Evolutionary conservation across 2,113 vertebrate genomes (phyloP).

Genomic region (Pachyramphus minor): DNA sequence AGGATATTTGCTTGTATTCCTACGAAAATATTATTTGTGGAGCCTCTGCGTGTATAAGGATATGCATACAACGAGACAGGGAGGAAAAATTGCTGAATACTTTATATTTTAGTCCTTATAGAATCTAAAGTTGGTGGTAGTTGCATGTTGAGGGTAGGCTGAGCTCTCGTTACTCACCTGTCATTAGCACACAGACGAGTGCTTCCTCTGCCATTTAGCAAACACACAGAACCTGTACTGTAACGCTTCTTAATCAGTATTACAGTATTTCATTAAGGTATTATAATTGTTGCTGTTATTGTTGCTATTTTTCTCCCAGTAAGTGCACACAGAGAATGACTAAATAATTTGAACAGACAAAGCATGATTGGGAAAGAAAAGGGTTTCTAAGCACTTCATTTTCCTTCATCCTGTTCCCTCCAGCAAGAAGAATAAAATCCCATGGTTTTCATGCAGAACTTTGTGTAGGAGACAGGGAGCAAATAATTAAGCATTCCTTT

Average conservation of each 20-base stretch:
- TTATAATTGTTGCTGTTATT: not conserved
- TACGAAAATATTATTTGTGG: not conserved
- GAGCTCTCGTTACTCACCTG: not conserved
- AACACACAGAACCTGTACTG: not conserved
- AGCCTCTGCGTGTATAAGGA: not conserved
- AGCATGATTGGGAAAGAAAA: not conserved
- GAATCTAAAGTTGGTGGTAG: not conserved
- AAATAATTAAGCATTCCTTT: not conserved
- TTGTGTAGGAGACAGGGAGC: not conserved
- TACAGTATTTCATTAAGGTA: not conserved
- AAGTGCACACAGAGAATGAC: not conserved
- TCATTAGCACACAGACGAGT: not conserved
- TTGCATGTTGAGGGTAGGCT: not conserved
- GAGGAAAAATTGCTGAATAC: not conserved
- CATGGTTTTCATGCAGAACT: not conserved
- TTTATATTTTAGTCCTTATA: not conserved
- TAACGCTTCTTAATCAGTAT: conserved; percentile 35
- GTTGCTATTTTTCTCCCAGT: conserved; percentile 10
- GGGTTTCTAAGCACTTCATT: not conserved
- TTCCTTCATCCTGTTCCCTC: not conserved
- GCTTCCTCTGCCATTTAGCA: not conserved
- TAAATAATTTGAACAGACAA: not conserved
- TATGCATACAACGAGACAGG: not conserved
- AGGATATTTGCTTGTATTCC: not conserved
- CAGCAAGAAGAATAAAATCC: conserved; percentile 9